Evolutionary conservation across 2,888 invertebrate genomes (phyloP).

Genomic region (Drosophila pullipes): DNA sequence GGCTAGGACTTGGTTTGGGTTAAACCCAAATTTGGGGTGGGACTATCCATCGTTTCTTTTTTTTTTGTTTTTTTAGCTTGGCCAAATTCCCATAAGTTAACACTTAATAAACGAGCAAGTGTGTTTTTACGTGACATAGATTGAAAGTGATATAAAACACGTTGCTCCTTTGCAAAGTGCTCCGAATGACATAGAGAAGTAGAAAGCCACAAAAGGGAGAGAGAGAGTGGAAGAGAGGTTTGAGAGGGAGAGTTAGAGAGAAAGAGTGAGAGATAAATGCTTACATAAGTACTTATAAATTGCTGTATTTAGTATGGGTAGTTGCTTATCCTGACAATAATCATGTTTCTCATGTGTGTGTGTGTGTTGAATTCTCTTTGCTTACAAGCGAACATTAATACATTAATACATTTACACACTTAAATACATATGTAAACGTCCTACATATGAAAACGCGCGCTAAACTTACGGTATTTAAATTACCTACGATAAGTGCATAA

Average conservation of each 20-base stretch:
- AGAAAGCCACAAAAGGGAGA: slow-evolving; percentile 9
- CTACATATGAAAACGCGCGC: slow-evolving; percentile 8
- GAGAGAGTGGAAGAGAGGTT: not conserved
- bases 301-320: slow-evolving; percentile 5
- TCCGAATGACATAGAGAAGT: slow-evolving; percentile 5
- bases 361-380: not conserved
- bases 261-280: slow-evolving; percentile 7
- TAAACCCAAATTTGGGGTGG: slow-evolving; percentile 39
- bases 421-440: not conserved
- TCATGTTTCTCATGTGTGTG: not conserved
- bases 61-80: slow-evolving; percentile 8
- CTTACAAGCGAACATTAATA: slow-evolving; percentile 21
- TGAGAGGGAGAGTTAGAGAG: not conserved
- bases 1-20: slow-evolving; percentile 43
- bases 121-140: slow-evolving; percentile 22
- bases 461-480: not conserved
- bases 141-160: slow-evolving; percentile 27
- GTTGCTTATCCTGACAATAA: slow-evolving; percentile 11
- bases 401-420: not conserved
- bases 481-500: not conserved
- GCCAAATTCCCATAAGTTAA: slow-evolving; percentile 28
- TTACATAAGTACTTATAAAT: slow-evolving; percentile 7
- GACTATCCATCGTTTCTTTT: slow-evolving; percentile 23
- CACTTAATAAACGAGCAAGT: slow-evolving; percentile 29
- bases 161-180: slow-evolving; percentile 10